These are phyloP conservation scores for Drosophila infuscata DNA, from an alignment of 2,888 invertebrate genomes.

Conservation along the genomic window DNA sequence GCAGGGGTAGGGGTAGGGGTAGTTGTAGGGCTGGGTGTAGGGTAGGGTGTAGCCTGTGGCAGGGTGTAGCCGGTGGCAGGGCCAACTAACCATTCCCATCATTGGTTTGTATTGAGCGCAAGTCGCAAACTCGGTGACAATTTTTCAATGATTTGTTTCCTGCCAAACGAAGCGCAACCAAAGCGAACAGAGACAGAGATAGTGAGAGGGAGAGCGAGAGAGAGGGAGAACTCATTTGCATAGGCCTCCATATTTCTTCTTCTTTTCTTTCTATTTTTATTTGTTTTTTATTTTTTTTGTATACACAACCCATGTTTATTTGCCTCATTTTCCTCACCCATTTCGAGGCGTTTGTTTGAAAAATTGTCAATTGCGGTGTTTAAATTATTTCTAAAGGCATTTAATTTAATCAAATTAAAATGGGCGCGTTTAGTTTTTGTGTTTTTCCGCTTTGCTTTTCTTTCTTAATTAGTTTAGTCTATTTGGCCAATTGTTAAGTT, in stretches of 20 bases:
- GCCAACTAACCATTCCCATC: not conserved
- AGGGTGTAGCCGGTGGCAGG: not conserved
- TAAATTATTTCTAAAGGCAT: constrained; percentile 35
- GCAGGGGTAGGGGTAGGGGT: constrained; percentile 8
- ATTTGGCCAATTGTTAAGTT: not conserved
- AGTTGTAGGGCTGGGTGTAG: not conserved
- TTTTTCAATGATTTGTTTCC: constrained; percentile 83
- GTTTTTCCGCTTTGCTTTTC: not conserved
- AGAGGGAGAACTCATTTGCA: constrained; percentile 71
- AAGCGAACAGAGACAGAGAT: not conserved
- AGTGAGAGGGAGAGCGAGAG: accelerated
- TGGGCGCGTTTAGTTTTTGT: constrained; percentile 47
- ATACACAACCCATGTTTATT: not conserved
- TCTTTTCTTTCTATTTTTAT: not conserved
- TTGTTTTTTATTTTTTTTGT: not conserved
- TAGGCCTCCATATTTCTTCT: constrained; percentile 73
- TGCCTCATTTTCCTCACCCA: not conserved
- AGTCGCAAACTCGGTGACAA: constrained; percentile 80
- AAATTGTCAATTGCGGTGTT: constrained; percentile 59
- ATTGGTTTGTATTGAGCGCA: constrained; percentile 43
- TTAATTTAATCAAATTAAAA: constrained; percentile 62
- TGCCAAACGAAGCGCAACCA: constrained; percentile 22
- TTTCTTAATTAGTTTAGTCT: not conserved
- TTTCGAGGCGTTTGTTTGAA: constrained; percentile 31
- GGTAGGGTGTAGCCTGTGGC: not conserved